Evolutionary conservation across 2,797 vertebrate species (phyloP), one percentile per base, ranked within the genome.

Genomic region (Malurus splendens): DNA sequence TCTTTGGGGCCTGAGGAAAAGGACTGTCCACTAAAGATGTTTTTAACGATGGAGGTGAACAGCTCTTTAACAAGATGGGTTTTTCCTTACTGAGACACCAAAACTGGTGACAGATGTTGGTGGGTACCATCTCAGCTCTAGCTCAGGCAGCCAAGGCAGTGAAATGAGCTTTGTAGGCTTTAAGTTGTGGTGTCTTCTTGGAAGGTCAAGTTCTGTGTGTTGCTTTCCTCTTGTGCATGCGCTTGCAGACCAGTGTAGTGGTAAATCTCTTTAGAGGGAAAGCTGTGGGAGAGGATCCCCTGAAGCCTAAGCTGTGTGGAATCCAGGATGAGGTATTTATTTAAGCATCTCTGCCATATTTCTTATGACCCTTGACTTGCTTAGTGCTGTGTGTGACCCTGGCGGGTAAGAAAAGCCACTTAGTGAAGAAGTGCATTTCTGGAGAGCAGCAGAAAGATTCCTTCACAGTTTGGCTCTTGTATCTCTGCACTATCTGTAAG

Each of bases 301-400:
- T 67, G 87, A 51, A 78, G 67, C 56, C 54, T 73, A 20, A 87
- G 64, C 39, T 23, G 7, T 36, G 44, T 66, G 72, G 82, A 89
- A 72, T 90, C 72, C 55, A 24, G 60, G 77, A 87, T 74, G 47
- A 87, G 55, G 61, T 68, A 60, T 80, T 83, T 90, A 33, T 68
- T 94, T 86, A 92, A 79, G 48, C 67, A 71, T 65, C 67, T 94
- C 89, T 81, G 45, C 73, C 86, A 36, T 72, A 32, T 87, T 84
- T 78, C 45, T 61, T 4, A 30, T 48, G 70, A 78, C 72, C 66
- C 41, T 82, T 51, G 81, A 48, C 83, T 89, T 62, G 14, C 12
- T 39, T 8, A 39, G 55, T 51, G 36, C 70, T 8, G 1, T 0
- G 5, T 33, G 44, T 82, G 76, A 90, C 48, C 48, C 66, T 73